Evolutionary conservation across 2,888 invertebrate species (phyloP), one percentile per base, ranked within the genome.

Genomic region (Fragum fragum): DNA sequence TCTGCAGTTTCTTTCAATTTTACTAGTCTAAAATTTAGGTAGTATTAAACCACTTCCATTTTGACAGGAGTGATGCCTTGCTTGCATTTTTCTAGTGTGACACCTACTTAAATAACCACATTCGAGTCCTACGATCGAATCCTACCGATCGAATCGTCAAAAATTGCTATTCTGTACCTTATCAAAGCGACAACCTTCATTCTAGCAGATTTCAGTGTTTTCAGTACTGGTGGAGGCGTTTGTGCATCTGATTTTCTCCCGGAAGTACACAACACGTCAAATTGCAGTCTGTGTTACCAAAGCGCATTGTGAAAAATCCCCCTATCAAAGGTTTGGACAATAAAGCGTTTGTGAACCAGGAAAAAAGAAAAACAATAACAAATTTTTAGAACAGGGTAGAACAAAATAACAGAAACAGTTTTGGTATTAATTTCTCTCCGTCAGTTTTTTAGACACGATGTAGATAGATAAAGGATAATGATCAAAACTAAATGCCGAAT

Each of bases 151-250:
- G n/a, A n/a, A n/a, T n/a, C n/a, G n/a, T n/a, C n/a, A n/a, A n/a
- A n/a, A n/a, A 6, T 36, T 36, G 32, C 9, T 6, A 47, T 47
- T n/a, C 14, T 1, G n/a, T 76, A 80, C 80, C 80, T 80, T 21
- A 81, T 81, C 23, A 81, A 52, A 28, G 76, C 81, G 42, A 77
- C 81, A 61, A 74, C 74, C 47, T 71, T 80, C 80, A 80, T 80
- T 47, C 66, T 78, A 57, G 3, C 32, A 18, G 23, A 18, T 18
- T 14, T 47, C 7, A 9, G 3, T 9, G 14, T 2, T n/a, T 47
- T 47, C 5, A 14, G 47, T 9, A 9, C 2, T 3, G 3, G 14
- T 47, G 7, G 18, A n/a, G 39, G 47, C 14, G 5, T 14, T 2
- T 47, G 18, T n/a, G 7, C 14, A 14, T 28, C 28, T 32, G 61